phyloP scores from a whole-genome alignment of 2,888 invertebrate genomes.

The Dendrolimus houi region DNA sequence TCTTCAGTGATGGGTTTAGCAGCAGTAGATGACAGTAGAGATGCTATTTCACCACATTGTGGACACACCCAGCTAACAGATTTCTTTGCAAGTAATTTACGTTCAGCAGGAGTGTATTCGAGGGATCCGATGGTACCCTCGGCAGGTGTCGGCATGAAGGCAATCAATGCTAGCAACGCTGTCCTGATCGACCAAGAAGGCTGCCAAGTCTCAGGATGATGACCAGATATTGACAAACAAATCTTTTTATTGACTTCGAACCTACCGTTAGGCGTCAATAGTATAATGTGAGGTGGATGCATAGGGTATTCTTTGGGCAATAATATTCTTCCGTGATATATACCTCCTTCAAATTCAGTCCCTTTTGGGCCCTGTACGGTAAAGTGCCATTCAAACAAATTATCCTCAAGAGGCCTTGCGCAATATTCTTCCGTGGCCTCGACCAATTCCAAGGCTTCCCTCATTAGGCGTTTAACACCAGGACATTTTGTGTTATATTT shows the following conservation, averaged over 20 bases:
- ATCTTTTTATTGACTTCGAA: slow-evolving; percentile 97
- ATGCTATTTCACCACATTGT: slow-evolving; percentile 59
- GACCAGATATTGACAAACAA: slow-evolving; percentile 95
- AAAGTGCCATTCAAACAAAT: slow-evolving; percentile 98
- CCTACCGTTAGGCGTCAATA: slow-evolving; percentile 94
- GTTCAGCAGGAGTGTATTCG: slow-evolving; percentile 90
- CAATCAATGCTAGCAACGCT: slow-evolving; percentile 92
- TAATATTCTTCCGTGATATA: slow-evolving; percentile 94
- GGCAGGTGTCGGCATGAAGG: slow-evolving; percentile 95
- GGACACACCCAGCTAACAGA: slow-evolving; percentile 63
- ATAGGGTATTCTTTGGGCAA: slow-evolving; percentile 96
- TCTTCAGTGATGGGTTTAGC: slow-evolving; percentile 68
- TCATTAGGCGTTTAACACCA: slow-evolving; percentile 96
- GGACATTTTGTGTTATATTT: slow-evolving; percentile 72
- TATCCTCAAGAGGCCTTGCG: slow-evolving; percentile 94
- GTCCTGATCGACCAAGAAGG: slow-evolving; percentile 98
- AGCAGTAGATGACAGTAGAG: slow-evolving; percentile 58
- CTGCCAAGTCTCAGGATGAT: slow-evolving; percentile 99
- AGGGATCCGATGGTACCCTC: slow-evolving; percentile 94
- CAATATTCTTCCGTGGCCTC: slow-evolving; percentile 93
- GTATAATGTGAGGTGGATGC: slow-evolving; percentile 96
- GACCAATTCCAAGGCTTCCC: slow-evolving; percentile 91
- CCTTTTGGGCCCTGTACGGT: slow-evolving; percentile 93
- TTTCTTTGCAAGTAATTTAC: slow-evolving; percentile 87
- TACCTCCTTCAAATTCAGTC: slow-evolving; percentile 92